These are phyloP conservation scores for Trachemys scripta DNA, from an alignment of 2,113 vertebrate genomes.

Conservation along the genomic window DNA sequence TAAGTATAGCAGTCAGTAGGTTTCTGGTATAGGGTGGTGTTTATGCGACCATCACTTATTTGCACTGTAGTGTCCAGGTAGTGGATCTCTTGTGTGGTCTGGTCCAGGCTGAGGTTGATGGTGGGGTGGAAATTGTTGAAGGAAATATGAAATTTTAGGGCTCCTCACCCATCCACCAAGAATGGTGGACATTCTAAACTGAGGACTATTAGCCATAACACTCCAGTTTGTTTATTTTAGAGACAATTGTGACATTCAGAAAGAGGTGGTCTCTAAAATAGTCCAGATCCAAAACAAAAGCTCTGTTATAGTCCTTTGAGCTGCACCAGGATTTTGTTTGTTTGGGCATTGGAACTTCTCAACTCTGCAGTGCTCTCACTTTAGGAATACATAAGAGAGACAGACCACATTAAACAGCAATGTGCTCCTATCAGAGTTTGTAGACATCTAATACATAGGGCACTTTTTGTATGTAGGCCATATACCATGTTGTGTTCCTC, in stretches of 20 bases:
- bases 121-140: neutral
- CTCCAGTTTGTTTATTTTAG: neutral
- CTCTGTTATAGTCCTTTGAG: neutral
- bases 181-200: neutral
- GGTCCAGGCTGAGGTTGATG: no score
- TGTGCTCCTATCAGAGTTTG: neutral
- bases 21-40: no score
- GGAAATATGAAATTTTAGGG: neutral
- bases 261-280: neutral
- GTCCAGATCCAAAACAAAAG: neutral
- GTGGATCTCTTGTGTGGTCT: no score
- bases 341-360: conserved; percentile 1
- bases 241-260: neutral
- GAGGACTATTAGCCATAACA: neutral
- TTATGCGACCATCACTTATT: no score
- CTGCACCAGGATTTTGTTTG: neutral
- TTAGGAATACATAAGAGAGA: neutral
- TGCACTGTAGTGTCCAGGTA: no score
- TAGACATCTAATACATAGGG: neutral
- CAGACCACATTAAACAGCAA: neutral
- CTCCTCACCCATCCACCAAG: neutral
- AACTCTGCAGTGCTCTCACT: neutral
- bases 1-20: no score
- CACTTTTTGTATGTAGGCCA: neutral
- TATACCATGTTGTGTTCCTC: neutral